Base-by-base conservation (phyloP, 2,888 invertebrate genomes). In the Tinea pellionella region DNA sequence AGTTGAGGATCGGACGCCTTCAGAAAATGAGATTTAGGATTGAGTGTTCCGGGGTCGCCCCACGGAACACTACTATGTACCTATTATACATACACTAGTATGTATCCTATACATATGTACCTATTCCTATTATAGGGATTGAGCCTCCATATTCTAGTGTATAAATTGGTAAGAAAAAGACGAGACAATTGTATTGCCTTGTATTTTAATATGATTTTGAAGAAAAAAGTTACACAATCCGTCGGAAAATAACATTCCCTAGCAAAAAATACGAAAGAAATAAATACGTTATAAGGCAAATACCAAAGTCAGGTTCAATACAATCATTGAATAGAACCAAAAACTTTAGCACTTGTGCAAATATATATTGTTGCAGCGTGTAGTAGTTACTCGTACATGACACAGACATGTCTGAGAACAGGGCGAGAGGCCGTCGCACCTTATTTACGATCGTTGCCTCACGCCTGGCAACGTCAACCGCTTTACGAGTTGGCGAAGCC, bases 381-480 rank as follows among this genome's bases (percentile, higher is more conserved):
- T 9, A 37, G 37, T 9, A 37, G 37, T 24, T 24, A 24, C 24
- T 16, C 11, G 53, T 19, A 53, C 15, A 24, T 53, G 53, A 53
- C 53, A 53, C 12, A 18, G 53, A n/a, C 53, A 53, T 24, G 53
- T 53, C 53, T 53, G 24, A 53, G 53, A 53, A 18, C 47, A 47
- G 24, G 53, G 53, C 53, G 24, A 53, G 53, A 18, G 24, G 53
- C 62, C 62, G 62, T 61, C 63, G 65, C 68, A 65, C 69, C 68
- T 75, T 78, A 78, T 83, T 80, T 80, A 81, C 74, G 76, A 76
- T 30, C 69, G 69, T 70, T 68, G 69, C 68, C 69, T 67, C 71
- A 68, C 68, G 69, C 68, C 69, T 69, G 68, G 70, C 68, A 67
- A 69, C 71, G 73, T 75, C 75, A 78, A 63, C 73, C 73, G 68